phyloP scores from a whole-genome alignment of 2,888 invertebrate genomes.

The Noctua janthe region DNA sequence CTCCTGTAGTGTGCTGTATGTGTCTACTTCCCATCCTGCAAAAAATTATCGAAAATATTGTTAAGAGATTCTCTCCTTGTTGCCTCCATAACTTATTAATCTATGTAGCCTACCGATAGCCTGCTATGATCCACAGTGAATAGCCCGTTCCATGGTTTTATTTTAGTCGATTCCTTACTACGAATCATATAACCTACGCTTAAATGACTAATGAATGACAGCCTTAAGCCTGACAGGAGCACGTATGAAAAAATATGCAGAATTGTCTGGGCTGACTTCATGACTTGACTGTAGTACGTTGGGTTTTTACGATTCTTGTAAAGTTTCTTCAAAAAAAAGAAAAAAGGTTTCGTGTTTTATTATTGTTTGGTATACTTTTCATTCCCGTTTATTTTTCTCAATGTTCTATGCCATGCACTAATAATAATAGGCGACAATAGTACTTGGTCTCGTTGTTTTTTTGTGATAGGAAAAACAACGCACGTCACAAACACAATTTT shows the following conservation, averaged over 20 bases:
- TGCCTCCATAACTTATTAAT: not conserved
- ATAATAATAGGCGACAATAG: not conserved
- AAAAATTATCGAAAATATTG: not conserved
- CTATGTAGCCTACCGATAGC: not conserved
- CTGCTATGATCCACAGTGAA: not conserved
- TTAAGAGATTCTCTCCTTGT: not conserved
- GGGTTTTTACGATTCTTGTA: conserved; percentile 16
- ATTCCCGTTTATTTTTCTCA: conserved; percentile 13
- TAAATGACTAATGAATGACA: conserved; percentile 30
- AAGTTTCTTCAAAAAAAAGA: conserved; percentile 22
- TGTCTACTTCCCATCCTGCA: not conserved
- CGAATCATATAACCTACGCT: not conserved
- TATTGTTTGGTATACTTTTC: conserved; percentile 15
- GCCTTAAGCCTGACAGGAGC: conserved; percentile 3
- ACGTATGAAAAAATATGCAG: conserved; percentile 21
- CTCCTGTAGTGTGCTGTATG: too few relatives aligned
- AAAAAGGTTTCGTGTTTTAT: conserved; percentile 14
- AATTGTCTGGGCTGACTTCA: conserved; percentile 31
- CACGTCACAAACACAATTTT: conserved; percentile 67
- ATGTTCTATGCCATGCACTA: not conserved
- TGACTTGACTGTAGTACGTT: conserved; percentile 24
- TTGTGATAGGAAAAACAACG: conserved; percentile 46
- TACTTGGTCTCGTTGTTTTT: conserved; percentile 16
- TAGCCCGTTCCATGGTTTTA: not conserved
- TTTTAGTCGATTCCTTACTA: conserved; percentile 23